Evolutionary conservation across 2,113 vertebrate species (phyloP).

Genomic region (Cyphomyrus discorhynchus): DNA sequence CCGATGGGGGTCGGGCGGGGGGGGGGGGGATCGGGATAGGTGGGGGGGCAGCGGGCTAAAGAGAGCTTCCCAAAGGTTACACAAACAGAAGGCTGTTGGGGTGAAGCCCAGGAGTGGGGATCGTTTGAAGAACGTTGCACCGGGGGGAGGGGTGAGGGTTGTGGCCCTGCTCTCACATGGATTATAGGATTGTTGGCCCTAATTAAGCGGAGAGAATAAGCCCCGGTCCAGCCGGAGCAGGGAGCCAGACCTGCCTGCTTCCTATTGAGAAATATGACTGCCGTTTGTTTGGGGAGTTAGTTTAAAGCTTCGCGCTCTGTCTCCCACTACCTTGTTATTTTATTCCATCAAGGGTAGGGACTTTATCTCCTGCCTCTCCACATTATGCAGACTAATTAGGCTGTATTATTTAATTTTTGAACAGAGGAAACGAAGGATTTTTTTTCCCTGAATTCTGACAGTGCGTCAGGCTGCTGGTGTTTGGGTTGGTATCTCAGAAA

Average conservation of each 20-base stretch:
- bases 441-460: background rate
- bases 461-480: background rate
- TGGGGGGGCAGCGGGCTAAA: background rate
- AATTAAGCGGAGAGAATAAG: constrained; percentile 6
- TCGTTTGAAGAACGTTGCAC: constrained; percentile 4
- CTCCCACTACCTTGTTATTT: background rate
- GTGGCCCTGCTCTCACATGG: background rate
- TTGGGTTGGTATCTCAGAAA: constrained; percentile 9
- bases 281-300: constrained; percentile 2
- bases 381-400: constrained; percentile 16
- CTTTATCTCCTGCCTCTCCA: constrained; percentile 9
- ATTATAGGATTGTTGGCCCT: constrained; percentile 8
- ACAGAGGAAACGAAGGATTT: background rate
- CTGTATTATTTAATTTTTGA: constrained; percentile 22
- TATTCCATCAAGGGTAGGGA: constrained; percentile 2
- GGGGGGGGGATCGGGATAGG: background rate
- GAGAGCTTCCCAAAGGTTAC: constrained; percentile 15
- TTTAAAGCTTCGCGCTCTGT: background rate
- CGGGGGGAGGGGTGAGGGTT: background rate
- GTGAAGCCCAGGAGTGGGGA: background rate
- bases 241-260: background rate
- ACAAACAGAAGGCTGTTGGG: constrained; percentile 4
- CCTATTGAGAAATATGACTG: background rate
- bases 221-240: background rate
- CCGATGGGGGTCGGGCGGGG: background rate